These are phyloP conservation scores for Drosophila nigricruria DNA, from an alignment of 2,888 invertebrate species.

Conservation along the genomic window DNA sequence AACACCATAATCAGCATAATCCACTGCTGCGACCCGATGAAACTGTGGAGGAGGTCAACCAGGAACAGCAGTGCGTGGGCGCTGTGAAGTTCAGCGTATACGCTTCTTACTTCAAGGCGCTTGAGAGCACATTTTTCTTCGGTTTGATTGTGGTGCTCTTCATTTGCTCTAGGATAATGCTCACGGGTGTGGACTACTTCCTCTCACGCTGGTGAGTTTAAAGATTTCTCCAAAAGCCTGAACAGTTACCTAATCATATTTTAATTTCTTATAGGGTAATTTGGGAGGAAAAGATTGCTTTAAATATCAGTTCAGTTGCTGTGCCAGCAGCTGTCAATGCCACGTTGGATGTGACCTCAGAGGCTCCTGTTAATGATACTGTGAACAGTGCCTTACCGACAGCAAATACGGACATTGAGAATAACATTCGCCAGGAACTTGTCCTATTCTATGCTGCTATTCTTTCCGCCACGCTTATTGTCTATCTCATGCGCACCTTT, in stretches of 20 bases:
- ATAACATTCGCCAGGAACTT: constrained; percentile 68
- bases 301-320: constrained; percentile 31
- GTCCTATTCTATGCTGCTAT: constrained; percentile 82
- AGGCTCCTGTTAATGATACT: constrained; percentile 40
- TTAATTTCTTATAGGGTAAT: constrained; percentile 80
- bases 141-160: constrained; percentile 85
- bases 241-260: background rate
- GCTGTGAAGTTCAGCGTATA: constrained; percentile 88
- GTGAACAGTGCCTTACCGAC: constrained; percentile 9
- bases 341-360: constrained; percentile 16
- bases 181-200: constrained; percentile 91
- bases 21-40: constrained; percentile 76
- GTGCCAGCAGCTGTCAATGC: constrained; percentile 15
- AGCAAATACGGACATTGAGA: constrained; percentile 45
- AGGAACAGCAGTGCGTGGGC: constrained; percentile 88
- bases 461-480: constrained; percentile 80
- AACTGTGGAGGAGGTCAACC: constrained; percentile 83
- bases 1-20: constrained; percentile 68
- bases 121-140: constrained; percentile 86
- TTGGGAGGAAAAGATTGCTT: constrained; percentile 83
- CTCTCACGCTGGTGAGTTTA: constrained; percentile 89
- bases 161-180: constrained; percentile 88
- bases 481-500: constrained; percentile 87
- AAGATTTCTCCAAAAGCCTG: background rate
- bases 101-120: constrained; percentile 86